Percentiles rank a stretch among this genome's conserved stretches.
Conservation (phyloP, 2,113 vertebrate genomes). For the Atlantisia rogersi region DNA sequence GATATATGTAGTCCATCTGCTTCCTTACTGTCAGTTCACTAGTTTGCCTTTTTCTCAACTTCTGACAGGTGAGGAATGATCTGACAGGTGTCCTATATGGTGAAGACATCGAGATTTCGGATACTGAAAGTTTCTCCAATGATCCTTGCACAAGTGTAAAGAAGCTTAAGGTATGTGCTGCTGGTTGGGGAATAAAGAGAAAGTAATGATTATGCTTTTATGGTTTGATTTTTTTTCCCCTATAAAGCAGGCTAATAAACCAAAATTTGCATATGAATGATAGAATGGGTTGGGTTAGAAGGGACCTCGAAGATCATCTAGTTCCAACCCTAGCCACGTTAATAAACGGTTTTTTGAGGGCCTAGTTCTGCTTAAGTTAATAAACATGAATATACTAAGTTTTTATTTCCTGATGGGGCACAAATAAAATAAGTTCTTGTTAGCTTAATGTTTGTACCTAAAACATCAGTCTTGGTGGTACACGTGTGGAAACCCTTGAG, state of each 20-base stretch:
- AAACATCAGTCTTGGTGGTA: not conserved
- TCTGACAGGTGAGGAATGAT: conserved; percentile 94
- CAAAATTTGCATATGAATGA: not conserved
- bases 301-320: no score
- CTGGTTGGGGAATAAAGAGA: not conserved
- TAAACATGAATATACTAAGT: not conserved
- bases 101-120: conserved; percentile 95
- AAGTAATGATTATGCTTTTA: not conserved
- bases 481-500: not conserved
- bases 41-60: conserved; percentile 52
- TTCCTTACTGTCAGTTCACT: conserved; percentile 5
- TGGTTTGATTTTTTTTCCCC: not conserved
- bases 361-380: not conserved
- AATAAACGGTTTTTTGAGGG: not conserved
- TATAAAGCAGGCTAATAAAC: not conserved
- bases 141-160: conserved; percentile 97
- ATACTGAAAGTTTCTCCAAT: conserved; percentile 98
- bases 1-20: not conserved
- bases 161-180: conserved; percentile 92
- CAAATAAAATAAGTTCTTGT: not conserved
- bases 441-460: not conserved
- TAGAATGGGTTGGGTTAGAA: not conserved
- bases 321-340: not conserved
- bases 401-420: not conserved
- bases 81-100: conserved; percentile 94